Evolutionary conservation across 2,888 invertebrate species (phyloP), one percentile per base, ranked within the genome.

Genomic region (Leucophenga maculata): DNA sequence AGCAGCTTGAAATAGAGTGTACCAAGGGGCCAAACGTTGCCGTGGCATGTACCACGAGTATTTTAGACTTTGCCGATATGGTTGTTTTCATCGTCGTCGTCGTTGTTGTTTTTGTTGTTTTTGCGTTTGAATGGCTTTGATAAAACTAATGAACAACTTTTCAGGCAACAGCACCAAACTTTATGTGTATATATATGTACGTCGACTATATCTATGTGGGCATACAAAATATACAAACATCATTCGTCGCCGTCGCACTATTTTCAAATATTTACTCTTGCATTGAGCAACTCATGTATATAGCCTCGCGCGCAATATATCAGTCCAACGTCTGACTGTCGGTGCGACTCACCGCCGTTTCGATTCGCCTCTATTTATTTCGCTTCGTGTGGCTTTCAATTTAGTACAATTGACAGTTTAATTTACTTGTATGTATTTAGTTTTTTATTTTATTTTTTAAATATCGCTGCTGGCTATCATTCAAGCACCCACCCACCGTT

Each of bases 211-310:
- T 18, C 16, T 39, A 11, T 39, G 39, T 39, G 11, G 39, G 39
- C 39, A 39, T 50, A 50, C 13, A 16, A 50, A 14, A 50, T 26
- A 26, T 26, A 26, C 26, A 26, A 26, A 3, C 26, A 4, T 26
- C n/a, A n/a, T n/a, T n/a, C 26, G 26, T 26, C 26, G 18, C 3
- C 13, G 22, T 20, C 26, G 55, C 22, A 57, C 31, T 57, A 57
- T 57, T 57, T 57, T 57, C 57, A 57, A 57, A 57, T 57, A 26
- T 57, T 14, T 22, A 22, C 22, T 57, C 57, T 9, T 26, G 57
- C 57, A 57, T 26, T 57, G 57, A 57, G 31, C 26, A 57, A 57
- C 57, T 57, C 14, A 11, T 39, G 39, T 39, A 39, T 8, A 39
- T 39, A 57, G 57, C 57, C 57, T 57, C 26, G 57, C 57, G 6